Percentiles rank a stretch among this genome's conserved stretches.
phyloP scores from a whole-genome alignment of 2,113 vertebrate genomes.

The Caretta caretta region DNA sequence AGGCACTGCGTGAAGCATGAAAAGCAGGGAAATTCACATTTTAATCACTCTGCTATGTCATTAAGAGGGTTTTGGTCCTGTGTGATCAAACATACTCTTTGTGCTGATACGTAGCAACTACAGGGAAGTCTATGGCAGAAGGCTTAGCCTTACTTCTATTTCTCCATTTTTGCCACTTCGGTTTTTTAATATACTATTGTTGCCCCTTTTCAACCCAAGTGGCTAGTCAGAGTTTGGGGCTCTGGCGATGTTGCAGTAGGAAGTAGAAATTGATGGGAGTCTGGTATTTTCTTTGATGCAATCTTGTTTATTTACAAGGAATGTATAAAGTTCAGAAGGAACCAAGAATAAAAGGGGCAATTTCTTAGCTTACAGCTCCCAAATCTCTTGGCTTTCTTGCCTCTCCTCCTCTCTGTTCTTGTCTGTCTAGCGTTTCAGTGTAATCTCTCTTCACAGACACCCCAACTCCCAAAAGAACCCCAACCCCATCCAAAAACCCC shows the following conservation, averaged over 20 bases:
- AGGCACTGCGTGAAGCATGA: conserved; percentile 20
- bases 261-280: not conserved
- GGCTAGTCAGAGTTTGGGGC: not conserved
- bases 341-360: not conserved
- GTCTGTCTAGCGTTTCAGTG: not conserved
- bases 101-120: not conserved
- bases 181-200: not conserved
- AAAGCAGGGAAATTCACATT: conserved; percentile 48
- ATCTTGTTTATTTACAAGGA: not conserved
- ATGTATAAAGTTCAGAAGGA: not conserved
- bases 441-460: not conserved
- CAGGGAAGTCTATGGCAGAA: not conserved
- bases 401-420: not conserved
- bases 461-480: not conserved
- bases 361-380: not conserved
- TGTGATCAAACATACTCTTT: conserved; percentile 24
- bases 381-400: not conserved
- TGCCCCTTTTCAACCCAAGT: not conserved
- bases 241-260: not conserved
- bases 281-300: not conserved
- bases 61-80: conserved; percentile 46
- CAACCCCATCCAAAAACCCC: not conserved
- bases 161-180: not conserved
- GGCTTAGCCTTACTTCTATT: not conserved
- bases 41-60: conserved; percentile 38